Evolutionary conservation across 2,888 invertebrate species (phyloP), one percentile per base, ranked within the genome.

Genomic region (Helleia helle): DNA sequence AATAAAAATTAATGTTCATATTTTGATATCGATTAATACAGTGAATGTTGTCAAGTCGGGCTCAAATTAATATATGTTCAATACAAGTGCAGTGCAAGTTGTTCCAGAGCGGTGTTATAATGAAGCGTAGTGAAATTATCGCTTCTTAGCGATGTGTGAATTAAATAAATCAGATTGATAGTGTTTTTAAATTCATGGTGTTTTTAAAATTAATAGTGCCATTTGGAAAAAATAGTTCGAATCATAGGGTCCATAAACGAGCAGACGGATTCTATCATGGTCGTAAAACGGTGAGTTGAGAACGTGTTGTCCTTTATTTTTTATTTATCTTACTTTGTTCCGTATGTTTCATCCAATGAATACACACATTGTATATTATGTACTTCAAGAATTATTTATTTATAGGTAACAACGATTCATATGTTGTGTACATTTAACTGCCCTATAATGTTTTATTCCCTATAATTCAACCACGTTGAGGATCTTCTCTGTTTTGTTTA

Each of bases 231-330:
- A 58, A 73, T 74, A 73, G 59, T 74, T 73, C 76, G 68, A 85
- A 85, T 76, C 85, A 86, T 86, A 84, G 85, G 85, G 76, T 83
- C 85, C 76, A 81, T 73, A 75, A 79, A 73, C 73, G 85, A 80
- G 73, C 75, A 70, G 70, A 85, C 85, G 85, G 84, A 81, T 80
- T 83, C 81, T 83, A 85, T 72, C 81, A 86, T 86, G 86, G 86
- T 84, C 80, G 84, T 85, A 77, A 85, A 85, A 84, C 84, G 83
- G 84, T 85, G 65, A 76, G 84, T 73, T 45, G 36, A 49, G 54
- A 55, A 52, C 53, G 51, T 56, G 55, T 53, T 42, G 39, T 30
- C 41, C 24, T 29, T 14, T 29, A 15, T 25, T n/a, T n/a, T n/a
- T n/a, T n/a, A n/a, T n/a, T n/a, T n/a, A 2, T n/a, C 29, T 29